These are phyloP conservation scores for Torymus texanus DNA, from an alignment of 2,888 invertebrate species.

Conservation along the genomic window DNA sequence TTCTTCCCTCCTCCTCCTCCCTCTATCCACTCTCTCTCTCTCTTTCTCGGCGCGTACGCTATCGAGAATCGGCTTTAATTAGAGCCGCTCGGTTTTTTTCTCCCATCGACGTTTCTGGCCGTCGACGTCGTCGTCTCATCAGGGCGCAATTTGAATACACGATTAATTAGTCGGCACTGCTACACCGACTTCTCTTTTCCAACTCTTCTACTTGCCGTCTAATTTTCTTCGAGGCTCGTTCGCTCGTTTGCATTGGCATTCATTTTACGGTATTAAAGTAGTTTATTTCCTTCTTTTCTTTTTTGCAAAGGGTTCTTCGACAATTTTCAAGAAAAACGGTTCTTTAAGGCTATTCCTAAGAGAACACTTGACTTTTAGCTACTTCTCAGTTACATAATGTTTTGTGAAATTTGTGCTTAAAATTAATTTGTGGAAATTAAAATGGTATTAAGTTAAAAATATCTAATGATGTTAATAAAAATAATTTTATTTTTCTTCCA, in stretches of 20 bases:
- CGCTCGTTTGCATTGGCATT: conserved; percentile 1
- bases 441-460: no score
- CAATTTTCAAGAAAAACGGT: neutral
- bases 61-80: conserved; percentile 47
- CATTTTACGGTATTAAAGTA: conserved; percentile 6
- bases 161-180: conserved; percentile 41
- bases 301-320: neutral
- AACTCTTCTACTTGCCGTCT: conserved; percentile 19
- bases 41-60: neutral
- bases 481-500: no score
- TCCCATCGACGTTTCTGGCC: conserved; percentile 23
- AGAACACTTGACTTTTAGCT: no score
- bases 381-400: no score
- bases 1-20: no score
- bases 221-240: neutral
- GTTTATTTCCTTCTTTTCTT: conserved; percentile 5
- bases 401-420: no score
- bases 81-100: conserved; percentile 32
- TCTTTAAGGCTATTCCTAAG: neutral
- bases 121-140: conserved; percentile 22
- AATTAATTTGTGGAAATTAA: no score
- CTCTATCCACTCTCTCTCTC: no score
- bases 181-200: conserved; percentile 25
- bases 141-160: conserved; percentile 40
- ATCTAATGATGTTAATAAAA: no score